A percentile compares a stretch with the other conserved stretches of the same genome.
Conservation (phyloP, 2,113 vertebrate species). For the Mastomys natalensis region DNA sequence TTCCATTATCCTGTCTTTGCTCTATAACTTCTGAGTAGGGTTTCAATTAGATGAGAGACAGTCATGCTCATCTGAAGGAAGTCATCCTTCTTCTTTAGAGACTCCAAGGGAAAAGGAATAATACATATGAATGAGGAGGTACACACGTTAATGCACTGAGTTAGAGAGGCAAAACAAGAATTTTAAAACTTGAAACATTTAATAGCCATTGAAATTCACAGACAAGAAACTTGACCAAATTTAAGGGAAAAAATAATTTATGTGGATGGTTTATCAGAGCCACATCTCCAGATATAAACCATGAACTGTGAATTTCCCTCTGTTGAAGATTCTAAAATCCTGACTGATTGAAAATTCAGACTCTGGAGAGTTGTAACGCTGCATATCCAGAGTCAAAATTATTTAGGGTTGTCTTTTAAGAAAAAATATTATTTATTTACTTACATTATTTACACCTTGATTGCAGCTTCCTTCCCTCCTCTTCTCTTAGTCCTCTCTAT, state of each 20-base stretch:
- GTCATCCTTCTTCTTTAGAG: not conserved
- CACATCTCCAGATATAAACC: not conserved
- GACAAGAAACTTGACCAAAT: not conserved
- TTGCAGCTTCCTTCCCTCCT: too few species aligned
- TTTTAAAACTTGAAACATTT: not conserved
- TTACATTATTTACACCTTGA: too few species aligned
- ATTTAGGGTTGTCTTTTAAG: not conserved
- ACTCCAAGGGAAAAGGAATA: not conserved
- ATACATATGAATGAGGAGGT: not conserved
- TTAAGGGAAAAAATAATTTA: not conserved
- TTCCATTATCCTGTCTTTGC: too few species aligned
- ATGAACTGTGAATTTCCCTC: not conserved
- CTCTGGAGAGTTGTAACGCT: not conserved
- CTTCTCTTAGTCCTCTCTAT: too few species aligned
- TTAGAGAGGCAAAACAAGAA: not conserved
- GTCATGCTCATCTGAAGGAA: not conserved
- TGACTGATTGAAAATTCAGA: not conserved
- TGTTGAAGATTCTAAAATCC: not conserved
- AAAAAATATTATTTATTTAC: too few species aligned
- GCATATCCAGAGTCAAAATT: not conserved
- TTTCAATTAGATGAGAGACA: not conserved
- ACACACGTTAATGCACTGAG: not conserved
- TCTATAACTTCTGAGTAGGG: not conserved
- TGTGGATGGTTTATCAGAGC: not conserved
- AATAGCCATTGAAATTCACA: not conserved